Percentiles rank a stretch among this genome's conserved stretches.
Evolutionary conservation across 53 echinoderm and acorn worm genomes (phyloP).

Genomic region (Henricia sp.): DNA sequence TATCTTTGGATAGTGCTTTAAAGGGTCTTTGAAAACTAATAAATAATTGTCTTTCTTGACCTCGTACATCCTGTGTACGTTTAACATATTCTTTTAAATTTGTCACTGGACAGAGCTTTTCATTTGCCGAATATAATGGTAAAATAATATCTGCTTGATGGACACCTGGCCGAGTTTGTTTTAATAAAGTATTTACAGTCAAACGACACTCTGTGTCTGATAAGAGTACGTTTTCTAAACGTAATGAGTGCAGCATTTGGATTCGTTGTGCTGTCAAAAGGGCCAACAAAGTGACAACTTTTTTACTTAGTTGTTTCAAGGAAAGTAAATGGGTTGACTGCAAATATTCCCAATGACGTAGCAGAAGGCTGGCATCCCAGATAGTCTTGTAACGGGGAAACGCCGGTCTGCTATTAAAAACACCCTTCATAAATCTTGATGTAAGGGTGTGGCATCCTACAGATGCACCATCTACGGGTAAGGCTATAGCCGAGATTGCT

Average conservation of each 20-base stretch:
- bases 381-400: background rate
- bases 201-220: constrained; percentile 15
- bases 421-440: constrained; percentile 10
- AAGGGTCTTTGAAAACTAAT: constrained; percentile 27
- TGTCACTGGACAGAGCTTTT: background rate
- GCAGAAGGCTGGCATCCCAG: constrained; percentile 9
- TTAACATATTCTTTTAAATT: constrained; percentile 12
- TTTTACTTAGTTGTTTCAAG: constrained; percentile 5
- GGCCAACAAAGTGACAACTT: constrained; percentile 20
- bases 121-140: background rate
- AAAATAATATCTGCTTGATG: background rate
- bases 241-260: background rate
- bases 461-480: background rate
- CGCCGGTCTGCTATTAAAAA: background rate
- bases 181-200: background rate
- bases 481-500: background rate
- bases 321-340: background rate
- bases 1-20: constrained; percentile 17
- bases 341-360: background rate
- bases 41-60: background rate
- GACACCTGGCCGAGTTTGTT: constrained; percentile 1
- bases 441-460: background rate
- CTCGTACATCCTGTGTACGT: constrained; percentile 1
- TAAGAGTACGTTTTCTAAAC: background rate
- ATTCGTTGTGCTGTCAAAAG: background rate